Evolutionary conservation across 2,888 invertebrate species (phyloP), one percentile per base, ranked within the genome.

Genomic region (Belgica antarctica): DNA sequence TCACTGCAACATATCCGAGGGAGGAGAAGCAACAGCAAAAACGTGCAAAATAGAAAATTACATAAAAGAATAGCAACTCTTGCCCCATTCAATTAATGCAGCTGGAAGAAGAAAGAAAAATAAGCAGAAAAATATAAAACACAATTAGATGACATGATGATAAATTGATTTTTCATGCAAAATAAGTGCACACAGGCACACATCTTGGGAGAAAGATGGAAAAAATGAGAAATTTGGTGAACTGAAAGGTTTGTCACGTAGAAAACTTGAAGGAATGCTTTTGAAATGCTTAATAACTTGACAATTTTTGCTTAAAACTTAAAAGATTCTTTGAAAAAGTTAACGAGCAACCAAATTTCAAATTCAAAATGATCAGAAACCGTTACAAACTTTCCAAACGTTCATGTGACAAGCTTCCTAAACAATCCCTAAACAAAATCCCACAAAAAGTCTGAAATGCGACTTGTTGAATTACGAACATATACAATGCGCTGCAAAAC

Each of bases 91-190:
- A 62, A 62, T 62, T 62, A 62, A 34, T 24, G 62, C 52, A 52
- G 41, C n/a, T 41, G 7, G 41, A 41, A n/a, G 4, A 41, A 41
- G 41, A 41, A 31, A 3, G 41, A 41, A 41, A 12, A 41, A 41
- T 4, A 41, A 41, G 41, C 8, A 41, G 10, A 41, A 68, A 28
- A 52, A 28, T 27, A 31, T 57, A 19, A 47, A 69, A 24, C 46
- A 61, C 70, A 70, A 70, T 70, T 70, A 70, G 70, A 70, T 70
- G 70, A 61, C 41, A 59, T 61, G 41, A 70, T 70, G 70, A 70
- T 70, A 70, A 70, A 70, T 70, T 61, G 70, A 70, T 47, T 61
- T 70, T 70, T 61, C 70, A 70, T 70, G 70, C 70, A 61, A 70
- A 70, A 24, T 52, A 52, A 52, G 52, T 52, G 5, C 25, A 59